Evolutionary conservation across 2,113 vertebrate species (phyloP).

Genomic region (Picathartes gymnocephalus): DNA sequence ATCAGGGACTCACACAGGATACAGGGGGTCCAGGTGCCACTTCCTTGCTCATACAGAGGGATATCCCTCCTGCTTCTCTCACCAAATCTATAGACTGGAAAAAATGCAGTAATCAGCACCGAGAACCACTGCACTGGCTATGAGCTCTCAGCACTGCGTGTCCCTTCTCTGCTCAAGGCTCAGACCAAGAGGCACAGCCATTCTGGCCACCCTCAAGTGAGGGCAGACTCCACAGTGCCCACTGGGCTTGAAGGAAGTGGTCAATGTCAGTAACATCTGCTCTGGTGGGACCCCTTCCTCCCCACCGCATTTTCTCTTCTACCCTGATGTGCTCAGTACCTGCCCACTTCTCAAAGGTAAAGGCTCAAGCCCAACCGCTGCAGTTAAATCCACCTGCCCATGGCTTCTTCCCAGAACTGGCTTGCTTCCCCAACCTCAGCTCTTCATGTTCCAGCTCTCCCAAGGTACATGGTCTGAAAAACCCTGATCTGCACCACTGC

Average conservation of each 20-base stretch:
- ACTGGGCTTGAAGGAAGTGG: neutral
- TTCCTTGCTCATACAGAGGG: too few species aligned
- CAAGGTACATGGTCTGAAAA: neutral
- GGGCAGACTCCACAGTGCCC: neutral
- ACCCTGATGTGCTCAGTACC: neutral
- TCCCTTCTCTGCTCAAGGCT: neutral
- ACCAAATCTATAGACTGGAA: neutral
- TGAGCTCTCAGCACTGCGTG: accelerated
- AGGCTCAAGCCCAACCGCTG: neutral
- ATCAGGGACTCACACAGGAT: too few species aligned
- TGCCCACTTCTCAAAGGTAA: neutral
- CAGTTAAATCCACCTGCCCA: neutral
- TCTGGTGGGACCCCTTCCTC: accelerated
- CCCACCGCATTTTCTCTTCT: neutral
- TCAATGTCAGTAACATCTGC: accelerated
- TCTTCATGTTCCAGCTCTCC: neutral
- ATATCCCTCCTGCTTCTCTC: neutral
- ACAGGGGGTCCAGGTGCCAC: too few species aligned
- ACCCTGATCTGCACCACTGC: neutral
- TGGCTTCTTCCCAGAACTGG: neutral
- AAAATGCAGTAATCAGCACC: neutral
- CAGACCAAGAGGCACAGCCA: neutral
- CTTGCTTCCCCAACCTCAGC: neutral
- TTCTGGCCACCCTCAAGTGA: neutral
- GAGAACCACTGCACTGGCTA: neutral